phyloP scores from a whole-genome alignment of 1,140 invertebrate species.

The Brachionus plicatilis region DNA sequence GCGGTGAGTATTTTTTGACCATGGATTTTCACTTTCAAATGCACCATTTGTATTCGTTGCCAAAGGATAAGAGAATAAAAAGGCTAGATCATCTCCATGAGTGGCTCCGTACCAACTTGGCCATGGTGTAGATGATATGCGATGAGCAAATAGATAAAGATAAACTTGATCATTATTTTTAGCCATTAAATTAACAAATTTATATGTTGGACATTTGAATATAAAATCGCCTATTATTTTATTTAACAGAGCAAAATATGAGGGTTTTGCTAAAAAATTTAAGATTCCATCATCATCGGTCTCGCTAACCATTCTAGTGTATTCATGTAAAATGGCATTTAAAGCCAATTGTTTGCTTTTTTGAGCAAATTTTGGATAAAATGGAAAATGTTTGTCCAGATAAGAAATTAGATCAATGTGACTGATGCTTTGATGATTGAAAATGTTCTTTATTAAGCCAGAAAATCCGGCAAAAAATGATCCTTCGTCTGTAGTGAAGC shows the following conservation, averaged over 20 bases:
- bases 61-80: slow-evolving; percentile 82
- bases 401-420: slow-evolving; percentile 44
- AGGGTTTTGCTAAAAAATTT: not conserved
- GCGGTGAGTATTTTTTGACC: not conserved
- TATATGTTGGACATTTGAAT: slow-evolving; percentile 89
- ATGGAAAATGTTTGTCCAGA: slow-evolving; percentile 75
- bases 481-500: slow-evolving; percentile 86
- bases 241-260: not conserved
- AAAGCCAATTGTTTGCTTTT: not conserved
- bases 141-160: slow-evolving; percentile 89
- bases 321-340: slow-evolving; percentile 61
- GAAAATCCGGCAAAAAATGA: slow-evolving; percentile 23
- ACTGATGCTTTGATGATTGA: slow-evolving; percentile 43
- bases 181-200: slow-evolving; percentile 80
- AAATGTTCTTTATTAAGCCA: slow-evolving; percentile 46
- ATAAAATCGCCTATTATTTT: slow-evolving; percentile 73
- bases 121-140: not conserved
- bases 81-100: slow-evolving; percentile 69
- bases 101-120: slow-evolving; percentile 27
- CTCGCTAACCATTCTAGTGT: not conserved
- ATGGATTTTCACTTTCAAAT: not conserved
- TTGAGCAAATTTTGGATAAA: slow-evolving; percentile 50
- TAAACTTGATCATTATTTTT: slow-evolving; percentile 72
- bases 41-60: not conserved
- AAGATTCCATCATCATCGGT: not conserved